Evolutionary conservation across 2,888 invertebrate genomes (phyloP).

Genomic region (Panzeria rudis): DNA sequence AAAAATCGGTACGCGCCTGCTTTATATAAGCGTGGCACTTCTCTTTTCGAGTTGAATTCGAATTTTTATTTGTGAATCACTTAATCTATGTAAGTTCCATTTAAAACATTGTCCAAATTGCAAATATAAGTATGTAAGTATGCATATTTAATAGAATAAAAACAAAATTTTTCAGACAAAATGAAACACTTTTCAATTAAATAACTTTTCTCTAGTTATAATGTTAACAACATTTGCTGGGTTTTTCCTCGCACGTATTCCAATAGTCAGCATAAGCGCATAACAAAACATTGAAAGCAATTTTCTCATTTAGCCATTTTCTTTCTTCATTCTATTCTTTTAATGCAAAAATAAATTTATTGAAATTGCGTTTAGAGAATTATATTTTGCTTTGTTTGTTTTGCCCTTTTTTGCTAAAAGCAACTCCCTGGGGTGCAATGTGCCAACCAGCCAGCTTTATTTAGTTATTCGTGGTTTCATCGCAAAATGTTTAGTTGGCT

Average conservation of each 20-base stretch:
- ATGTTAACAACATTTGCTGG: conserved; percentile 20
- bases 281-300: conserved; percentile 72
- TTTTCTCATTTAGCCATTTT: conserved; percentile 74
- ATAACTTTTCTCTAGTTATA: no score
- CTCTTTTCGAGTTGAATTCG: no score
- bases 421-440: conserved; percentile 79
- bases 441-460: conserved; percentile 69
- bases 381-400: conserved; percentile 55
- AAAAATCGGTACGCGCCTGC: no score
- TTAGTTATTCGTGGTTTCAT: conserved; percentile 58
- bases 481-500: conserved; percentile 39
- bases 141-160: no score
- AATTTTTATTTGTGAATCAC: no score
- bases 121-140: no score
- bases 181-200: no score
- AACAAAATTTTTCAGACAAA: no score
- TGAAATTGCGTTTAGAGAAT: conserved; percentile 78
- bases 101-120: no score
- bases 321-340: conserved; percentile 63
- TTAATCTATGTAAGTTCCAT: no score
- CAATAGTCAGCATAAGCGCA: conserved; percentile 44
- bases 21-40: no score
- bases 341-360: conserved; percentile 82
- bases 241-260: not conserved
- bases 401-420: conserved; percentile 43